These are phyloP conservation scores for Ramazzottius varieornatus DNA, from an alignment of 2,888 invertebrate genomes.

Conservation along the genomic window DNA sequence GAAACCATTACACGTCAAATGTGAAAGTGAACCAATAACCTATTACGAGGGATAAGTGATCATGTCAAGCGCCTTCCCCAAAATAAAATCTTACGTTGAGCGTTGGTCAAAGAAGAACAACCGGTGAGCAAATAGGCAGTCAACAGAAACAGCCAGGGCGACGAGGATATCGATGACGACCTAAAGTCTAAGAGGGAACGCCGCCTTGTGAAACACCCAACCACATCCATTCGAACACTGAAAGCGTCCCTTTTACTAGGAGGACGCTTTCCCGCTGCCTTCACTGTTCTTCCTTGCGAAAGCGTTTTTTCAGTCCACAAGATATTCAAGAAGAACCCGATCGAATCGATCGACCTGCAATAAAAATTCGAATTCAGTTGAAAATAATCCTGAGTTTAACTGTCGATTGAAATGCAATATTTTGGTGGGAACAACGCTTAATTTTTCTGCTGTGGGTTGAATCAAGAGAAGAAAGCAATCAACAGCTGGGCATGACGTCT, in stretches of 20 bases:
- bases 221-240: background rate
- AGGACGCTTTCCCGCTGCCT: too few species aligned
- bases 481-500: too few species aligned
- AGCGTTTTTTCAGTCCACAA: too few species aligned
- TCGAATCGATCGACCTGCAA: background rate
- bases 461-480: background rate
- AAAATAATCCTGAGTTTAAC: background rate
- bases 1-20: background rate
- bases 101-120: background rate
- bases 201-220: background rate
- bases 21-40: background rate
- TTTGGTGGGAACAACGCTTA: background rate
- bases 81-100: background rate
- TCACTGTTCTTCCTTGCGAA: too few species aligned
- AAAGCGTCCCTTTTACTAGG: too few species aligned
- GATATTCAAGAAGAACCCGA: background rate
- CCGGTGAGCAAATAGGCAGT: background rate
- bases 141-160: background rate
- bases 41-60: background rate
- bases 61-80: too few species aligned
- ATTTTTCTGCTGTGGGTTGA: background rate
- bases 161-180: background rate
- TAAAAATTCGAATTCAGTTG: background rate
- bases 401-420: background rate
- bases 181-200: too few species aligned